Evolutionary conservation across 1,140 invertebrate species (phyloP).

Genomic region (Plectrocnemia conspersa): DNA sequence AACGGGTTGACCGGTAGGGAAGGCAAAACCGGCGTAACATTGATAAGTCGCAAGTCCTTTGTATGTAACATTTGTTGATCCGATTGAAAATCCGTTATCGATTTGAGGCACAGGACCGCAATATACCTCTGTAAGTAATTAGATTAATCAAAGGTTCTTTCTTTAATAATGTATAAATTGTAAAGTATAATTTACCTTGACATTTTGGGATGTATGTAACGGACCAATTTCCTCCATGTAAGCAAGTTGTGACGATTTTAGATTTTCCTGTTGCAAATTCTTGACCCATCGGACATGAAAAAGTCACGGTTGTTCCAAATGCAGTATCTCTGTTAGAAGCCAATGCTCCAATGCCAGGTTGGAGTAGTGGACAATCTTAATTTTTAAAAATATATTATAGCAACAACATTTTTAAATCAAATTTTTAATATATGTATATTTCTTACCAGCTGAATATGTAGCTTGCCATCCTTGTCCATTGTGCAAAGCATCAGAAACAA

Average conservation of each 20-base stretch:
- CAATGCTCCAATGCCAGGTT: constrained; percentile 79
- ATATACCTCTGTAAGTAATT: constrained; percentile 72
- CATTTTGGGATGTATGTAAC: constrained; percentile 88
- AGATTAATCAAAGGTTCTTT: background rate
- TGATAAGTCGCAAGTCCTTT: constrained; percentile 89
- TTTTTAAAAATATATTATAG: background rate
- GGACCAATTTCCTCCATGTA: constrained; percentile 89
- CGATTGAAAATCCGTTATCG: constrained; percentile 94
- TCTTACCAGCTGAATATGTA: constrained; percentile 80
- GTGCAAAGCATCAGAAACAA: constrained; percentile 82
- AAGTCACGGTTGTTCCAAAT: constrained; percentile 85
- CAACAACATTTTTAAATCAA: background rate
- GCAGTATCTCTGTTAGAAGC: constrained; percentile 87
- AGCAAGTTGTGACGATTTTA: constrained; percentile 78
- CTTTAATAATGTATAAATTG: background rate
- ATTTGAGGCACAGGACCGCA: constrained; percentile 97
- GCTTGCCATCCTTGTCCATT: constrained; percentile 81
- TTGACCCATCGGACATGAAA: constrained; percentile 88
- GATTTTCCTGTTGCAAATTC: constrained; percentile 89
- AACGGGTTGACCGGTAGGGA: constrained; percentile 78
- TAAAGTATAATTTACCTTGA: constrained; percentile 60
- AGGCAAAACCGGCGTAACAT: constrained; percentile 94
- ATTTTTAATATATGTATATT: constrained; percentile 11
- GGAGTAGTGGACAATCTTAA: constrained; percentile 79
- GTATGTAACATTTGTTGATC: constrained; percentile 91